Percentiles rank a stretch among this genome's conserved stretches.
phyloP scores from a whole-genome alignment of 2,113 vertebrate species.

The Lagopus leucura region DNA sequence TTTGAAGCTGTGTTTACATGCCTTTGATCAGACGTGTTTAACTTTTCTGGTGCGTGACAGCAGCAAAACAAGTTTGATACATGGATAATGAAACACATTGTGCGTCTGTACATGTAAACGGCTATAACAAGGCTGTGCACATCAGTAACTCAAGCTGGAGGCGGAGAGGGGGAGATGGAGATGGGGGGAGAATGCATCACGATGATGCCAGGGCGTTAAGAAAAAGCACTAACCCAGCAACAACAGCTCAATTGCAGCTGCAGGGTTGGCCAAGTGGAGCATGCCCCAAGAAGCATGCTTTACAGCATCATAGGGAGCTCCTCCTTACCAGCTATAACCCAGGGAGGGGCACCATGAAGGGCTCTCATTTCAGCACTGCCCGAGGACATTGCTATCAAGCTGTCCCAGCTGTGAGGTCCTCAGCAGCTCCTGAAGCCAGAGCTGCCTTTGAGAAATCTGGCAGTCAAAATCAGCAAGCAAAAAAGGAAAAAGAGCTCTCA shows the following conservation, averaged over 20 bases:
- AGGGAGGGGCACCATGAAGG: rapidly evolving
- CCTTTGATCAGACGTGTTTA: slow-evolving; percentile 76
- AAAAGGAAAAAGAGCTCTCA: neutral
- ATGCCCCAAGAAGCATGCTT: neutral
- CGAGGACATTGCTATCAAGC: neutral
- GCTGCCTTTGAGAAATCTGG: neutral
- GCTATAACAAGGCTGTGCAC: neutral
- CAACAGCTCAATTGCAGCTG: neutral
- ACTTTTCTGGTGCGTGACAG: slow-evolving; percentile 71
- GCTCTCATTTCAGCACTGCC: neutral
- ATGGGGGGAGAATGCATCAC: neutral
- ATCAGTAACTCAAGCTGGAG: neutral
- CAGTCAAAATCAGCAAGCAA: neutral
- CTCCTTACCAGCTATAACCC: neutral
- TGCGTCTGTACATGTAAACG: neutral
- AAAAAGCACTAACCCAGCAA: neutral
- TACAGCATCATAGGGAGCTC: rapidly evolving
- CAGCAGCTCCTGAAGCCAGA: neutral
- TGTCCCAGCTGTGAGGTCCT: neutral
- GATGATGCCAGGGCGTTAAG: neutral
- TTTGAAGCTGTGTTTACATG: slow-evolving; percentile 73
- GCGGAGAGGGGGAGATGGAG: rapidly evolving
- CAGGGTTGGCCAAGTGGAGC: neutral
- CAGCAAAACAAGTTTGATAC: slow-evolving; percentile 75
- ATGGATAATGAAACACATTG: slow-evolving; percentile 71